Base-by-base conservation (phyloP, 2,797 vertebrate species). In the Paedocypris micromegethes region DNA sequence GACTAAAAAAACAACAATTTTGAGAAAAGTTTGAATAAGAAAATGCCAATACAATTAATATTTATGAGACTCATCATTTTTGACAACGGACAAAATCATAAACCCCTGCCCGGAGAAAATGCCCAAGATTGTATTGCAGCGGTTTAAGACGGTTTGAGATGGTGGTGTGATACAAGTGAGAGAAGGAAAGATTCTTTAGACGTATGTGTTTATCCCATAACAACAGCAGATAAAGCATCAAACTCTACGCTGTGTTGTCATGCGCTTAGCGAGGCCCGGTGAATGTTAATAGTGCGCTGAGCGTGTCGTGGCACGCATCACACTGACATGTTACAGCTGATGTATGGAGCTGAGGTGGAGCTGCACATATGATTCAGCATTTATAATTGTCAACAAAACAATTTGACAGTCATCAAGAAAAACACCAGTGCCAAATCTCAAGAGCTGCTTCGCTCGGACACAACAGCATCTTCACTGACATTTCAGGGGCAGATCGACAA, bases 291-390 rank as follows among this genome's bases (percentile, higher is more conserved):
- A 56, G 63, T 73, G 54, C 68, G 51, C 64, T 23, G 60, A 56
- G 49, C 73, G 8, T 78, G 76, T 73, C 51, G 67, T 64, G 68
- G 68, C 73, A 75, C n/a, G 71, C 53, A 55, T 55, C 64, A 58
- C 60, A 45, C 43, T 4, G 42, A 75, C 67, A 61, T 71, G 76
- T 67, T 70, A 69, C 72, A 68, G 73, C 67, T 71, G 60, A 73
- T 65, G 64, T 68, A 71, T 73, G 71, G 67, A 38, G 39, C 58
- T 58, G 50, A 37, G 68, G 61, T 40, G 50, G n/a, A 63, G 63
- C 63, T 47, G 44, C 42, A 7, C 6, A 57, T 56, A 68, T 71
- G 73, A 73, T 62, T 78, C 73, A 76, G 63, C 59, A 5, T 60
- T 60, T 51, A 59, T 53, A 51, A 70, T 71, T 23, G 9, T 72